Evolutionary conservation across 2,113 vertebrate genomes (phyloP), one percentile per base, ranked within the genome.

Genomic region (Butorides virescens): DNA sequence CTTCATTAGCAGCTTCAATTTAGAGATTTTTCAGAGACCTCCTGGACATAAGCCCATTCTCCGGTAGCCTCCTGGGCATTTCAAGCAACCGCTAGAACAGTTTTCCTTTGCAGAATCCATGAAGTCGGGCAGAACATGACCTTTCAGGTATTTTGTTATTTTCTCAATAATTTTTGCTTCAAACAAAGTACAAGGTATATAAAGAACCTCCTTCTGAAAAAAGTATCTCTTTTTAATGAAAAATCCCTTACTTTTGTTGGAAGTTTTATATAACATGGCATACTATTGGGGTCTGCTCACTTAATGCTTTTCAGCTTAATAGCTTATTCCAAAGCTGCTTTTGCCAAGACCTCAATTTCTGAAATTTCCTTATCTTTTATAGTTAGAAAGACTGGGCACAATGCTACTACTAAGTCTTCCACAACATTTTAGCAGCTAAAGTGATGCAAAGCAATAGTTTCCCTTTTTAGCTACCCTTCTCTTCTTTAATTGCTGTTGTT

Each of bases 311-410:
- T 77, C 88, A 94, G 90, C 93, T 88, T 95, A 94, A 76, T 56
- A 92, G 63, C 71, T 90, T 88, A 86, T 47, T 90, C 53, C 86
- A 96, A 94, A 95, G 73, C 92, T 86, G 58, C 93, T 92, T 96
- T 93, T 86, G n/a, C 67, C 85, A 93, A 92, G 78, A 93, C 90
- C 78, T 94, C 93, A 82, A 79, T 90, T 96, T 96, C 95, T 80
- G 50, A 81, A 94, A 86, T 93, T 88, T 95, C 55, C 93, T 92
- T 88, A 80, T 83, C 88, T 96, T 93, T 90, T 79, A 66, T 39
- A 82, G 92, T 95, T 92, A 70, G 71, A 83, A 82, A 73, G 66
- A 50, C 37, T 36, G 30, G 50, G 62, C 49, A 86, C 53, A 92
- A 71, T 39, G 81, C 62, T 72, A 75, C 73, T 47, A 71, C 52